phyloP scores from a whole-genome alignment of 1,140 invertebrate species.

The Parapsyche elsis region DNA sequence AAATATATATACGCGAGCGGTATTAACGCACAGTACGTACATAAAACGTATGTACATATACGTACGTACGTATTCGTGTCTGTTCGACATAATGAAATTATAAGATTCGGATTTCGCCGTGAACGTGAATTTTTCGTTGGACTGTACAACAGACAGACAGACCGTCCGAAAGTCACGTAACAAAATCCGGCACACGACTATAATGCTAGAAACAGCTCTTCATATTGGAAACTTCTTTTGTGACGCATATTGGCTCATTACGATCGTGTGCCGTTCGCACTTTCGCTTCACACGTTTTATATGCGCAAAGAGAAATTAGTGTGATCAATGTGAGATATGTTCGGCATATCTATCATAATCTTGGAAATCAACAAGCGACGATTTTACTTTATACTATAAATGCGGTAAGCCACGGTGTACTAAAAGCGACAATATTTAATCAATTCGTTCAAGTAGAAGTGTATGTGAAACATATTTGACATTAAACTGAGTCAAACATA shows the following conservation, averaged over 20 bases:
- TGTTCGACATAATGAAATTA: conserved; percentile 20
- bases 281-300: background rate
- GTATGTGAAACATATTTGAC: too few relatives aligned
- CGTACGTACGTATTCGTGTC: background rate
- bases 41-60: background rate
- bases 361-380: too few relatives aligned
- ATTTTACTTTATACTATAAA: too few relatives aligned
- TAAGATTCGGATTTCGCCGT: conserved; percentile 25
- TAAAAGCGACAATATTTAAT: too few relatives aligned
- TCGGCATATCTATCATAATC: too few relatives aligned
- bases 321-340: too few relatives aligned
- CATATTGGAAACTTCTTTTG: background rate
- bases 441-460: too few relatives aligned
- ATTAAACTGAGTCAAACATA: too few relatives aligned
- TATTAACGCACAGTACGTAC: background rate
- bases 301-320: too few relatives aligned
- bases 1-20: conserved; percentile 13
- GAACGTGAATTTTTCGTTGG: conserved; percentile 32
- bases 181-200: conserved; percentile 21
- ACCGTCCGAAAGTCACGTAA: conserved; percentile 33
- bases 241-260: background rate
- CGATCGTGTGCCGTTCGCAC: background rate
- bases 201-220: background rate
- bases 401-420: too few relatives aligned
- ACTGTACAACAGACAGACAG: background rate